Evolutionary conservation across 1,140 invertebrate genomes (phyloP), one percentile per base, ranked within the genome.

Genomic region (Pseudobourletiella spinata): DNA sequence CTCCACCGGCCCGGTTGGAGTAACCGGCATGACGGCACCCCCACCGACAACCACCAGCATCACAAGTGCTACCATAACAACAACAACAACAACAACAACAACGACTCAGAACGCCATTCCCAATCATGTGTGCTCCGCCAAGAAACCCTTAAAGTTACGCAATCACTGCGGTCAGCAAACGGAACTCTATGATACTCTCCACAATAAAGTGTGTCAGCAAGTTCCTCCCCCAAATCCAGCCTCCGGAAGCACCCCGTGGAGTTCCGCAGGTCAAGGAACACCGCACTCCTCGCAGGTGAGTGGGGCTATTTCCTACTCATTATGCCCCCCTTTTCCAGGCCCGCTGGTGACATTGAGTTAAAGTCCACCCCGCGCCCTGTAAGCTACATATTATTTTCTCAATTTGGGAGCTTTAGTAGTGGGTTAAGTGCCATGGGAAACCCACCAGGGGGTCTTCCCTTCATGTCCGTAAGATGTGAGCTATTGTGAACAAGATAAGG

Each of bases 181-280:
- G 4, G 66, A 67, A 35, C 48, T 61, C 57, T 67, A 67, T 42
- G 66, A 67, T 30, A 67, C 62, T 42, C 66, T 67, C 11, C 59
- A 67, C 55, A 55, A 50, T 28, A 65, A 65, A 57, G 25, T 46
- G 22, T 55, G 29, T 39, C n/a, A 50, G 50, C 32, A 28, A 28
- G 56, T 39, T 25, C 42, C 8, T 15, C 14, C 25, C 48, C 22
- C 24, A 51, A 24, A 4, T 51, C 2, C 3, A 18, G 8, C 3
- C 14, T 25, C 11, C 44, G 18, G 22, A 14, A 11, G 6, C 44
- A 8, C 6, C 6, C 22, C 44, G 8, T 6, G 4, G 18, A 51
- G 6, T 51, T 11, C 14, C 25, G 8, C 6, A 6, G 6, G 3
- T 26, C 14, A 25, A 25, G 22, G 8, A 46, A 16, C 43, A 8